These are phyloP conservation scores for Rotaria macrura DNA, from an alignment of 2,888 invertebrate species.

Conservation along the genomic window DNA sequence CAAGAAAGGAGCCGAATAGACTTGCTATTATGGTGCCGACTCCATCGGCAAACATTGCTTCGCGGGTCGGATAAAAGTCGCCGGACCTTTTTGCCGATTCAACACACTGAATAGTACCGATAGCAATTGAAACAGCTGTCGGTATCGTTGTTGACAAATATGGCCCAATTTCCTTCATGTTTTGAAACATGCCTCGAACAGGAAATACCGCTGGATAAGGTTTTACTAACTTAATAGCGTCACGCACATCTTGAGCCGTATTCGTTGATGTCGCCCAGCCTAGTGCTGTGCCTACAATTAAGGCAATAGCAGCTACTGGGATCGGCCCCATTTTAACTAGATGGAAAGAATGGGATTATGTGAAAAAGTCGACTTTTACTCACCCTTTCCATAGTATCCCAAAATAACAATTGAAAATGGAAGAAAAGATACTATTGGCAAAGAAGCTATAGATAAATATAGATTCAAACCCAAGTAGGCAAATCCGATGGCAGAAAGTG, in stretches of 20 bases:
- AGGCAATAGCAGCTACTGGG: not conserved
- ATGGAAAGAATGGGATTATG: too few relatives aligned
- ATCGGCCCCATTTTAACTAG: not conserved
- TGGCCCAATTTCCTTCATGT: not conserved
- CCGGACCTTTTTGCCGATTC: not conserved
- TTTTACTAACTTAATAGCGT: not conserved
- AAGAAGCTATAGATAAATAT: not conserved
- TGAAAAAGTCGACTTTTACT: too few relatives aligned
- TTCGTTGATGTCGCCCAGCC: not conserved
- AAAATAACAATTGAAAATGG: not conserved
- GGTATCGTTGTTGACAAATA: not conserved
- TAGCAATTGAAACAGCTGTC: conserved; percentile 13
- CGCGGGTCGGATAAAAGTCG: not conserved
- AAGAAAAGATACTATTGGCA: not conserved
- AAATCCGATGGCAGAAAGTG: not conserved
- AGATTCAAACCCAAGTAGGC: not conserved
- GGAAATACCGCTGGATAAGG: not conserved
- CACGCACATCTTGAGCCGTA: not conserved
- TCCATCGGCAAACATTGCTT: not conserved
- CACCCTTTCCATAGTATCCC: not conserved
- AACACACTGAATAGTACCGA: not conserved
- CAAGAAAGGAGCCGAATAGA: not conserved
- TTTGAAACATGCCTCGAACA: not conserved
- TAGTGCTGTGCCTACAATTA: not conserved
- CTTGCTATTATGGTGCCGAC: not conserved